These are phyloP conservation scores for Drosophila macrospina DNA, from an alignment of 2,888 invertebrate genomes.

Conservation along the genomic window DNA sequence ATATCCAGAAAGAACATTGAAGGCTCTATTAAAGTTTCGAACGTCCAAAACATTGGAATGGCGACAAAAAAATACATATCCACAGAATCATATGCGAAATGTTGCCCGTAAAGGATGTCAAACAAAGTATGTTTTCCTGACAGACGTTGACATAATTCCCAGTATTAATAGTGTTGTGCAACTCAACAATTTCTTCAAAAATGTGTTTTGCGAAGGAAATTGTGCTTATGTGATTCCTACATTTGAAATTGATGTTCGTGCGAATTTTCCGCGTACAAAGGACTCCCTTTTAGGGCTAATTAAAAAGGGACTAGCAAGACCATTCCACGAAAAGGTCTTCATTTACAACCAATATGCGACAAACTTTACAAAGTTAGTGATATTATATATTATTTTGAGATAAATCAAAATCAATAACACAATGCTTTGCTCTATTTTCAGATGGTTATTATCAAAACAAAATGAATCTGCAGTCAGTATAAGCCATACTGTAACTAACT, in stretches of 20 bases:
- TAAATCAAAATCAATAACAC: background rate
- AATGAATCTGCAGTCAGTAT: slow-evolving; percentile 88
- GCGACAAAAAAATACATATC: slow-evolving; percentile 92
- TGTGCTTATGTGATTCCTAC: slow-evolving; percentile 97
- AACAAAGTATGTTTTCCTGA: slow-evolving; percentile 92
- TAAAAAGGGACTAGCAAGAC: slow-evolving; percentile 92
- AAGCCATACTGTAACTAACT: slow-evolving; percentile 94
- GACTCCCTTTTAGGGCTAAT: slow-evolving; percentile 91
- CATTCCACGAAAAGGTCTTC: slow-evolving; percentile 96
- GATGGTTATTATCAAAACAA: slow-evolving; percentile 69
- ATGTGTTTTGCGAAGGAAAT: slow-evolving; percentile 86
- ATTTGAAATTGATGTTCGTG: slow-evolving; percentile 93
- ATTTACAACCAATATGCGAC: slow-evolving; percentile 97
- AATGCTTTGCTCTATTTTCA: slow-evolving; percentile 26
- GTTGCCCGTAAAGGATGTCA: slow-evolving; percentile 94
- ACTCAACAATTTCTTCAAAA: slow-evolving; percentile 89
- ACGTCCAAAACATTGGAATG: slow-evolving; percentile 89
- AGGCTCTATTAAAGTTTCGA: slow-evolving; percentile 87
- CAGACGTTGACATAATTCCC: slow-evolving; percentile 95
- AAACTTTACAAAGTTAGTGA: slow-evolving; percentile 92
- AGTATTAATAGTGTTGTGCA: slow-evolving; percentile 90
- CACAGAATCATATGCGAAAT: slow-evolving; percentile 95
- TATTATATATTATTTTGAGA: background rate
- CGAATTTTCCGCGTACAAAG: slow-evolving; percentile 93
- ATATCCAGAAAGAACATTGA: slow-evolving; percentile 88